These are phyloP conservation scores for Scolopax mira DNA, from an alignment of 2,113 vertebrate species.

Conservation along the genomic window DNA sequence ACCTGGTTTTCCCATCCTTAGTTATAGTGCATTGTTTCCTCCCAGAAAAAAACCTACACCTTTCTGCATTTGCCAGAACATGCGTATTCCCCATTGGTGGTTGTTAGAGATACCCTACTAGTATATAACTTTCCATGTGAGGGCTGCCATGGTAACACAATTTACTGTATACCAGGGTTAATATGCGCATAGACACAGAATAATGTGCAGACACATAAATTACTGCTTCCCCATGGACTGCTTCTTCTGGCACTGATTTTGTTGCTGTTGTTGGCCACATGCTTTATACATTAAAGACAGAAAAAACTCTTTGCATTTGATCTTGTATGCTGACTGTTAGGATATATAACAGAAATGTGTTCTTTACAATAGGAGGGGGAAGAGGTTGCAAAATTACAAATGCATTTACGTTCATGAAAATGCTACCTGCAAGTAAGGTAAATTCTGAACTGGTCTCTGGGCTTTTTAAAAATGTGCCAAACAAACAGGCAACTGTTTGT, in stretches of 20 bases:
- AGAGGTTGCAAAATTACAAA: constrained; percentile 21
- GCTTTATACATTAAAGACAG: constrained; percentile 46
- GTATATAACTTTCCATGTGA: constrained; percentile 39
- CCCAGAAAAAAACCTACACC: not conserved
- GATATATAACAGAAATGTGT: not conserved
- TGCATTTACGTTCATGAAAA: not conserved
- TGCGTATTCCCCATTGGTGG: constrained; percentile 14
- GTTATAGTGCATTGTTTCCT: not conserved
- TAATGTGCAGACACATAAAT: constrained; percentile 65
- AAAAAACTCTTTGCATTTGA: constrained; percentile 17
- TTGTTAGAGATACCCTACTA: constrained; percentile 46
- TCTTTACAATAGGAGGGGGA: not conserved
- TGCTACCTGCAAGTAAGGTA: not conserved
- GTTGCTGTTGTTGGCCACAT: constrained; percentile 55
- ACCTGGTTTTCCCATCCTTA: not conserved
- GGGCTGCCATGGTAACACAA: constrained; percentile 62
- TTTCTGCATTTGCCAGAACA: constrained; percentile 9
- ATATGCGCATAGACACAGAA: constrained; percentile 66
- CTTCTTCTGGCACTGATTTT: constrained; percentile 53
- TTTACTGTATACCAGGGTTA: constrained; percentile 68
- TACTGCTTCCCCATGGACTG: constrained; percentile 40
- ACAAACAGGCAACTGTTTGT: not conserved
- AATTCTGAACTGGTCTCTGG: not conserved
- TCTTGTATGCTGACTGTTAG: not conserved
- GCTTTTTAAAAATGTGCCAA: not conserved